Evolutionary conservation across 23 tunicate species (phyloP), one percentile per base, ranked within the genome.

Genomic region (Botrylloides violaceus): DNA sequence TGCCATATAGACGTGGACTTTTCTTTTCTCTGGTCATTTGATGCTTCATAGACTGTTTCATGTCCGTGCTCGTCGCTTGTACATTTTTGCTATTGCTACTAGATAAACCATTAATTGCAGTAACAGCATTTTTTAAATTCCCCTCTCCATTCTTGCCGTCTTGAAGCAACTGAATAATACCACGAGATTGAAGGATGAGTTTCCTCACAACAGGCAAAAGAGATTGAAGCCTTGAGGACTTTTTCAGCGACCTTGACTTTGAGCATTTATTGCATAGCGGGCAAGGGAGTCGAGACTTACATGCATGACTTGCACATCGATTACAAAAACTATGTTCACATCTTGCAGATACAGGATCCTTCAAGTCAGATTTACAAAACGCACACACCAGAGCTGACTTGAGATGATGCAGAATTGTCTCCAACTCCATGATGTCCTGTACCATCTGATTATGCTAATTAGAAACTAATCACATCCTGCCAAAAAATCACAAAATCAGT

Each of bases 361-460:
- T 68, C 57, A 68, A 43, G 25, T 39, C 26, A 22, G 29, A 23
- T 23, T 32, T 39, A 25, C 74, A 68, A 23, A 68, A 32, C 21
- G 74, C 74, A 37, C 74, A 68, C 37, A 35, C 49, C 58, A 68
- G 56, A 24, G 58, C 36, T 26, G 36, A 32, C 29, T 68, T 43
- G 27, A 68, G 37, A 19, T 43, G 58, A 36, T 26, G 1, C 38
- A 68, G 28, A 23, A 68, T 4, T n/a, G 26, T 68, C 37, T 68
- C 58, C 7, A 68, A 2, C 58, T 43, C 53, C 53, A 43, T 43
- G n/a, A n/a, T n/a, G n/a, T n/a, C n/a, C n/a, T n/a, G n/a, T n/a
- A n/a, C n/a, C n/a, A n/a, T n/a, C n/a, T n/a, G n/a, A n/a, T n/a
- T n/a, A n/a, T n/a, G n/a, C n/a, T n/a, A n/a, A n/a, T n/a, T n/a